Conservation (phyloP, 2,113 vertebrate genomes). For the Rhineura floridana region DNA sequence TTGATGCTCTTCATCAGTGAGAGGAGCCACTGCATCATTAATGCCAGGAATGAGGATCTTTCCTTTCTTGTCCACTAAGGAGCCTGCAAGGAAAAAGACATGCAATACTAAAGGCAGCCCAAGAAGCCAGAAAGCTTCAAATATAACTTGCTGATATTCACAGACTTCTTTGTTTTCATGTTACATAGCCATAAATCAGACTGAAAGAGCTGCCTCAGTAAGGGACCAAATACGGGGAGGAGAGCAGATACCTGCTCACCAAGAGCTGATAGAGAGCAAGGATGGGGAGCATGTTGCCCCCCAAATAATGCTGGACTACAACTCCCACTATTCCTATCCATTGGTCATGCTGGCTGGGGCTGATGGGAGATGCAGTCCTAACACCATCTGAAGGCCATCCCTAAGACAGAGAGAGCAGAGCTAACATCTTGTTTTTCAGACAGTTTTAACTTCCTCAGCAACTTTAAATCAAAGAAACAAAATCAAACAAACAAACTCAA, state of each 20-base stretch:
- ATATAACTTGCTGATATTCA: neutral
- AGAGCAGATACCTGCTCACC: neutral
- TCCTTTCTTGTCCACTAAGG: slow-evolving; percentile 84
- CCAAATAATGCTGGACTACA: neutral
- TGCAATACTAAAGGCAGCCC: neutral
- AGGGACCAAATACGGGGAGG: neutral
- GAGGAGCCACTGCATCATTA: slow-evolving; percentile 79
- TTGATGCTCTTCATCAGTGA: slow-evolving; percentile 83
- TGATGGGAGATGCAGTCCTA: neutral
- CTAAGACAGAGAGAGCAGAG: neutral
- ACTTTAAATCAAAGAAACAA: slow-evolving; percentile 2
- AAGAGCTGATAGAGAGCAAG: neutral
- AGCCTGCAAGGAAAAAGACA: slow-evolving; percentile 74
- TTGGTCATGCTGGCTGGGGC: neutral
- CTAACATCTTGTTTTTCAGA: neutral
- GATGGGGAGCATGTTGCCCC: neutral
- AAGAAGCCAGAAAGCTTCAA: neutral
- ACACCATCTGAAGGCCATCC: neutral
- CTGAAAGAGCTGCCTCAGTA: neutral
- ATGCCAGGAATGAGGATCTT: slow-evolving; percentile 87
- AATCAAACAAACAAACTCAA: neutral
- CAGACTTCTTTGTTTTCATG: neutral
- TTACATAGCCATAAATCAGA: no score
- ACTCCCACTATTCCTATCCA: neutral
- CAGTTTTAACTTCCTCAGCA: neutral